Conservation (phyloP, 2,113 vertebrate species). For the Climacteris rufus region DNA sequence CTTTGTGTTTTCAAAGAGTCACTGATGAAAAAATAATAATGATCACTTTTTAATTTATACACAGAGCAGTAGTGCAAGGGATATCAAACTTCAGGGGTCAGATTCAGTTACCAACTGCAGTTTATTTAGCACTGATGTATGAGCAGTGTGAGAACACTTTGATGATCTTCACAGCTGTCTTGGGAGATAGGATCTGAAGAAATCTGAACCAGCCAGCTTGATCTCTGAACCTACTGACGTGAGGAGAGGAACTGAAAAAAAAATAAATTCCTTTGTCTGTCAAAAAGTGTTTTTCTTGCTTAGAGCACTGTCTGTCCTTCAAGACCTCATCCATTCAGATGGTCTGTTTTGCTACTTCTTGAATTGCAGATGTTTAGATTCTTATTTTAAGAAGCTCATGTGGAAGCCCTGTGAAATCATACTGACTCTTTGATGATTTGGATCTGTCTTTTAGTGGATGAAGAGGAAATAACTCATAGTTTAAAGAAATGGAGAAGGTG, state of each 20-base stretch:
- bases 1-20: conserved; percentile 18
- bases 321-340: background rate
- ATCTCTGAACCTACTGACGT: conserved; percentile 35
- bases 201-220: conserved; percentile 29
- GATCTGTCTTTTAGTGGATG: background rate
- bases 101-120: conserved; percentile 44
- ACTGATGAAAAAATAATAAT: conserved; percentile 47
- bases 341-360: background rate
- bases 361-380: background rate
- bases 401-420: background rate
- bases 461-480: background rate
- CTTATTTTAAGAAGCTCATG: background rate
- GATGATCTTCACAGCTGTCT: conserved; percentile 59
- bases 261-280: background rate
- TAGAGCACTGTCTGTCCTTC: background rate
- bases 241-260: background rate
- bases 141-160: background rate
- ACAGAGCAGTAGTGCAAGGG: background rate
- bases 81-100: conserved; percentile 40
- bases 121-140: conserved; percentile 50
- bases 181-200: conserved; percentile 42
- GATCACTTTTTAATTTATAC: conserved; percentile 41
- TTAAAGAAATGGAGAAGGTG: background rate
- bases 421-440: background rate
- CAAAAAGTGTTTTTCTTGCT: conserved; percentile 1